phyloP scores from a whole-genome alignment of 2,888 invertebrate genomes.

The Prosapia bicincta region DNA sequence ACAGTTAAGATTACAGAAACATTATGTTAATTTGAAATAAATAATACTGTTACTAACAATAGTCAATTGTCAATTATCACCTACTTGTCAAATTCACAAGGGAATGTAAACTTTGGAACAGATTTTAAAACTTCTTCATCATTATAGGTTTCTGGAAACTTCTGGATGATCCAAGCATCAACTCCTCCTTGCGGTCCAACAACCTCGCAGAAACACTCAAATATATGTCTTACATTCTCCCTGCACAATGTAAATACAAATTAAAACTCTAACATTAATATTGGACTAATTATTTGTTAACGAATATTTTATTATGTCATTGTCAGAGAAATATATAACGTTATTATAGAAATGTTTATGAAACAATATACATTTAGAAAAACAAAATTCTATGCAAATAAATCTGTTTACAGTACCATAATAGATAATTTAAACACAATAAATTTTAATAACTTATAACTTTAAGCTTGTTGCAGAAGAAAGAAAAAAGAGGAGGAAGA shows the following conservation, averaged over 20 bases:
- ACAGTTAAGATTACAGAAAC: no score
- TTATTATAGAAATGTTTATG: no score
- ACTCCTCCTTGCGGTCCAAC: constrained; percentile 60
- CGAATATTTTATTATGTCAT: no score
- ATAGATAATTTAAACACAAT: no score
- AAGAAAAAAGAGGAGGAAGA: no score
- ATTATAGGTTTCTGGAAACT: constrained; percentile 78
- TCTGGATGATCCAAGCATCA: constrained; percentile 70
- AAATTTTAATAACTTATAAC: no score
- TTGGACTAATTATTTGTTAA: no score
- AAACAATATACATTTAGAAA: neutral
- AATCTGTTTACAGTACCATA: neutral
- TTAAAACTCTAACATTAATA: no score
- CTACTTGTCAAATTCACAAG: constrained; percentile 75
- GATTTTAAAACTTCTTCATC: constrained; percentile 82
- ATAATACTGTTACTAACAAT: no score
- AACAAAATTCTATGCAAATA: neutral
- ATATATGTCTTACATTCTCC: constrained; percentile 73
- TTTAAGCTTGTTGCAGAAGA: no score
- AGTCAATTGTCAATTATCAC: constrained; percentile 42
- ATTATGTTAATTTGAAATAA: no score
- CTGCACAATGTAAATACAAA: constrained; percentile 53
- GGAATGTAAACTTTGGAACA: constrained; percentile 90
- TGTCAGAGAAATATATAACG: no score
- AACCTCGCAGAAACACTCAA: constrained; percentile 82